phyloP scores from a whole-genome alignment of 2,888 invertebrate genomes.

The Brachyptera putata region DNA sequence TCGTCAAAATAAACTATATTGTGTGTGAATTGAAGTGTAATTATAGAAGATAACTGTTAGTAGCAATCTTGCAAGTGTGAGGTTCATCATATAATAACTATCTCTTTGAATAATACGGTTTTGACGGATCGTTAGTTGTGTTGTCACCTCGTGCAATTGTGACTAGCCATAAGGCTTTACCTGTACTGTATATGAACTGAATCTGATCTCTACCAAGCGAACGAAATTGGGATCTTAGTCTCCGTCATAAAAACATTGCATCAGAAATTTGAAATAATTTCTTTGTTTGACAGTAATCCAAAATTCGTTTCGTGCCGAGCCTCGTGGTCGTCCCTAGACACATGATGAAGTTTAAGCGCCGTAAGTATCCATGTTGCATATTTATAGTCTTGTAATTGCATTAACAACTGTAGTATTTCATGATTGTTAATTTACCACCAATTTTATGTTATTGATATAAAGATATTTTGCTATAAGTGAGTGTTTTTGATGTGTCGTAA shows the following conservation, averaged over 20 bases:
- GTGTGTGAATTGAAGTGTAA: background rate
- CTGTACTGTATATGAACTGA: too few relatives aligned
- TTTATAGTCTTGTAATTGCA: background rate
- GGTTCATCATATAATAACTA: too few relatives aligned
- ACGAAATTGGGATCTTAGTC: too few relatives aligned
- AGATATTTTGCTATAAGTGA: background rate
- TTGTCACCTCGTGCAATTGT: too few relatives aligned
- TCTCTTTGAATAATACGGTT: too few relatives aligned
- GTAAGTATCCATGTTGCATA: slow-evolving; percentile 26
- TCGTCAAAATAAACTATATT: background rate
- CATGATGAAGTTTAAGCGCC: slow-evolving; percentile 31
- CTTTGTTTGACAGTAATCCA: background rate
- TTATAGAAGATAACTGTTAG: too few relatives aligned
- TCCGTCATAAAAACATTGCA: too few relatives aligned
- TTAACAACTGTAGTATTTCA: background rate
- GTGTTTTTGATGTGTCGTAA: slow-evolving; percentile 19
- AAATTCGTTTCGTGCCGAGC: background rate
- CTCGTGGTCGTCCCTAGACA: slow-evolving; percentile 13
- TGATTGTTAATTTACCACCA: background rate
- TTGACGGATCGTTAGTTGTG: too few relatives aligned
- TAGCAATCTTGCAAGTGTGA: too few relatives aligned
- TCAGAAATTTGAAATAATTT: too few relatives aligned
- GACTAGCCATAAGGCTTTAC: too few relatives aligned
- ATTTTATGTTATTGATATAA: background rate
- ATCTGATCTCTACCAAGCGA: too few relatives aligned